Base-by-base conservation (phyloP, 1,140 invertebrate genomes). In the Nebria ingens region DNA sequence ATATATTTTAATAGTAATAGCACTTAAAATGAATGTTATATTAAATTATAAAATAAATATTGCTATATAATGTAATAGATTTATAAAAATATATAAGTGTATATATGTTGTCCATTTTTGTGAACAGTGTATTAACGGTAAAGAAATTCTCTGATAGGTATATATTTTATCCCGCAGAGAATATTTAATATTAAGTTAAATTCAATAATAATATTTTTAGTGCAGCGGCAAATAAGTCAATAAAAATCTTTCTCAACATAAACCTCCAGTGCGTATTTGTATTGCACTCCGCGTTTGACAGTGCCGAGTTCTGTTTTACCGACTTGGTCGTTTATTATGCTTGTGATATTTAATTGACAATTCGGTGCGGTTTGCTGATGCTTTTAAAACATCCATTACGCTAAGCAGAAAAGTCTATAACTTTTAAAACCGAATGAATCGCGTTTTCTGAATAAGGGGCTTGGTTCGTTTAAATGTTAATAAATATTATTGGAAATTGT, bases 121-220 rank as follows among this genome's bases (percentile, higher is more conserved):
- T n/a, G n/a, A n/a, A n/a, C n/a, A n/a, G n/a, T n/a, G n/a, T n/a
- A n/a, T n/a, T n/a, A n/a, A n/a, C n/a, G n/a, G n/a, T n/a, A n/a
- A n/a, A n/a, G n/a, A n/a, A n/a, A n/a, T n/a, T n/a, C n/a, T n/a
- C n/a, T n/a, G n/a, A n/a, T n/a, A n/a, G n/a, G n/a, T n/a, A n/a
- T 45, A 45, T 45, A 45, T 45, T 45, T 45, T 45, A 45, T 45
- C 40, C 6, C 40, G 6, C 40, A 45, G 25, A 12, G 6, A 17
- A 45, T 45, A 45, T 45, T 45, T 45, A 45, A 45, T 45, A 45
- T 45, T 45, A 12, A 45, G 40, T 45, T 45, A 45, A 45, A 45
- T 45, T 45, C 40, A 45, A 45, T 45, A 45, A 45, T 45, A 45
- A 12, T 45, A 12, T 45, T 45, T 12, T 17, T 6, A n/a, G 6